Base-by-base conservation (phyloP, 2,888 invertebrate species). In the Mycalesis mineus region DNA sequence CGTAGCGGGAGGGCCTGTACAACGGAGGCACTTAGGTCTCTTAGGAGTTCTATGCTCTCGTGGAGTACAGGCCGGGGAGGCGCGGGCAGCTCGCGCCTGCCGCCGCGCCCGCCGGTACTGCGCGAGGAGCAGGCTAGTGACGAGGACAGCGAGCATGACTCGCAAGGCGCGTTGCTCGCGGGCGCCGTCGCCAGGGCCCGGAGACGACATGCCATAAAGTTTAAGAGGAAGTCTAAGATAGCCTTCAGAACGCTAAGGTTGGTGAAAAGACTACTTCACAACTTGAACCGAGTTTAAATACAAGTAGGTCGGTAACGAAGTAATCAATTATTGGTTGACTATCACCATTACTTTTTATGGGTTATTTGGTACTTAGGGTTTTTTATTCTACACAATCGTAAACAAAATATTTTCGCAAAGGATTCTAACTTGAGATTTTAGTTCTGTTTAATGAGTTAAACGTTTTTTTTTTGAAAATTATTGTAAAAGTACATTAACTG, bases 11-110 rank as follows among this genome's bases (percentile, higher is more conserved):
- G 84, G 82, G 81, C 80, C 80, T 78, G 79, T 83, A 88, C 84
- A 80, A 89, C 89, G 89, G 88, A 88, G 88, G 82, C 88, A 75
- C 82, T 89, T 79, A 85, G 87, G 78, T 80, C 81, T 76, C 79
- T 89, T 75, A 86, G 83, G 78, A 85, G 79, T 74, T 84, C 87
- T 73, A 89, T 89, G 88, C 84, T 88, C 80, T 79, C 87, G 71
- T 88, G 88, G 88, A 65, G 76, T 64, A 64, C 76, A 71, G 73
- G 80, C 67, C 71, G 75, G 71, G 72, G 75, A 66, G 67, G 75
- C 64, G 77, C 79, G 71, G 75, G 81, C 65, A 68, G 77, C 62
- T 76, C 82, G 53, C 73, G 74, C 67, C 71, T 70, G 61, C 65
- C 71, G 67, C 71, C 72, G 58, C 71, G 69, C 62, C 66, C 66